Evolutionary conservation across 2,888 invertebrate genomes (phyloP), one percentile per base, ranked within the genome.

Genomic region (Nemotelus nigrinus): DNA sequence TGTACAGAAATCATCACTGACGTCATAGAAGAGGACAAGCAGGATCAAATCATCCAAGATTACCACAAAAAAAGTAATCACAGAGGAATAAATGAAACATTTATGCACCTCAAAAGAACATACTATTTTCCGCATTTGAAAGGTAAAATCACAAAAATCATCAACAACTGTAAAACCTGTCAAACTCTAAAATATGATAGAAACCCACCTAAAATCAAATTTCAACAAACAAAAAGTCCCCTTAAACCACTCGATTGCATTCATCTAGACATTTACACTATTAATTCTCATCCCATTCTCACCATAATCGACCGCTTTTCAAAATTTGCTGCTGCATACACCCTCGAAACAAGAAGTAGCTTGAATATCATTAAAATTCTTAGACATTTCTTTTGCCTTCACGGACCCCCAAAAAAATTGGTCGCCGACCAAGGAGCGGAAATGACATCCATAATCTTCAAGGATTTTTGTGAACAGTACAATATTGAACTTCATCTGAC

Each of bases 31-130:
- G 76, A 50, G 8, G 81, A 81, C 47, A 72, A 78, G 48, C 81
- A 81, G 74, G 80, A 81, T 55, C 55, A 79, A 70, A 45, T 81
- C 4, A 81, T 81, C 5, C 78, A 75, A 25, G 67, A 81, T 2
- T 81, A 78, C 44, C 81, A 82, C 63, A 76, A 39, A 53, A 79
- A 80, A 44, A 76, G 68, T 4, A 80, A 81, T 60, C 81, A 81
- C 43, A 76, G 80, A 47, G 81, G 79, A 53, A 81, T 80, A 8
- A 80, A 75, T 8, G 80, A 81, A 79, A 81, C n/a, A n/a, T n/a
- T n/a, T n/a, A n/a, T n/a, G n/a, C n/a, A n/a, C n/a, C n/a, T n/a
- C n/a, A n/a, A n/a, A n/a, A n/a, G n/a, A n/a, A n/a, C n/a, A n/a
- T n/a, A n/a, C n/a, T n/a, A n/a, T n/a, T n/a, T n/a, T n/a, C n/a